Conservation (phyloP, 2,797 vertebrate genomes). For the Erithacus rubecula region DNA sequence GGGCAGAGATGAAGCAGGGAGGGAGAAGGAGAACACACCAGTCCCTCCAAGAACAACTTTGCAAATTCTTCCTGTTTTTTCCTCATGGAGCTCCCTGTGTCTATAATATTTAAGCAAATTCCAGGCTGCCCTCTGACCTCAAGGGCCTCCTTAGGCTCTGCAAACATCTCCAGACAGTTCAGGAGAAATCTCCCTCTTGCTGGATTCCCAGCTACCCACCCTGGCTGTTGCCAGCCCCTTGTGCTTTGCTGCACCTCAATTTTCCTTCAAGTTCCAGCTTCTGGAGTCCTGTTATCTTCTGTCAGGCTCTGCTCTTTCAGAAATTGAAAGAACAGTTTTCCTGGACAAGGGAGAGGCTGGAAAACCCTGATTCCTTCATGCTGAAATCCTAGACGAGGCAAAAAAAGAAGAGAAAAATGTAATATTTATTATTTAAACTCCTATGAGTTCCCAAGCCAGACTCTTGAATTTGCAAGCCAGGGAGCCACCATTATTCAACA, state of each 20-base stretch:
- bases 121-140: background rate
- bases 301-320: background rate
- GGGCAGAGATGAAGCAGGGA: background rate
- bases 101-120: background rate
- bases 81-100: background rate
- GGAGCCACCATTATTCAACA: background rate
- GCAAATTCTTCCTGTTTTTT: background rate
- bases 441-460: background rate
- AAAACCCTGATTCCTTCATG: background rate
- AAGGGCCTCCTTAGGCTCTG: background rate
- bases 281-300: background rate
- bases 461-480: background rate
- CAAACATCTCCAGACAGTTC: background rate
- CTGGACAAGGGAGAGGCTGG: background rate
- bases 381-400: background rate
- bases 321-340: background rate
- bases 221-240: background rate
- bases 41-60: background rate
- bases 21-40: rapidly evolving
- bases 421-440: background rate
- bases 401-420: background rate
- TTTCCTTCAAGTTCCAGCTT: background rate
- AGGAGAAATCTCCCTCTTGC: background rate
- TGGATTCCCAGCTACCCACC: background rate
- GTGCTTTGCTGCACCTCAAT: background rate